Evolutionary conservation across 2,797 vertebrate genomes (phyloP).

Genomic region (Serranus cabrilla): DNA sequence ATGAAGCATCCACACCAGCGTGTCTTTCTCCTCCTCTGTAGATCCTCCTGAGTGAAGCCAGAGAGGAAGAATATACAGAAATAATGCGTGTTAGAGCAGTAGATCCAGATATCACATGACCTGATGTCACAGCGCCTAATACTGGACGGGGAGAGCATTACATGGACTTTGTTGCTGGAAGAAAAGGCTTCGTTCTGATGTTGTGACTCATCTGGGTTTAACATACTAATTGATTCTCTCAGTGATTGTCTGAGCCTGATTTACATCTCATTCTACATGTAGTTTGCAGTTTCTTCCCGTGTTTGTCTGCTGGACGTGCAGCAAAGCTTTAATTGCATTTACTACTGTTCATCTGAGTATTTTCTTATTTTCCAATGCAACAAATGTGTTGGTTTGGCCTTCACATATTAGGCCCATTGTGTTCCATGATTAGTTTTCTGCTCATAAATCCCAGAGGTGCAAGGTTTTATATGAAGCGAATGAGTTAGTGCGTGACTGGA

Average conservation of each 20-base stretch:
- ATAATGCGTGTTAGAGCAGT: not conserved
- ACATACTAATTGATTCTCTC: not conserved
- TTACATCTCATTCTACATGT: not conserved
- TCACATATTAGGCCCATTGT: conserved; percentile 20
- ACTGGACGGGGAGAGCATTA: not conserved
- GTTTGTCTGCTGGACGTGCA: not conserved
- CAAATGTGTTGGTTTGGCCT: not conserved
- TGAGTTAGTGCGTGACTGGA: not conserved
- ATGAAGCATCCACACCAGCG: not conserved
- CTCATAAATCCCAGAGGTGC: not conserved
- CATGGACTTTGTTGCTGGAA: not conserved
- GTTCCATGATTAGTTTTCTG: conserved; percentile 18
- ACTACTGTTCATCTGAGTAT: not conserved
- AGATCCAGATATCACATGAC: not conserved
- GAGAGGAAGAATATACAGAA: not conserved
- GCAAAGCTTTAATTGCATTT: conserved; percentile 9
- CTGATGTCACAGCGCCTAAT: not conserved
- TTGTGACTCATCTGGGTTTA: not conserved
- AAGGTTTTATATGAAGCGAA: not conserved
- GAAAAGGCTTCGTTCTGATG: not conserved
- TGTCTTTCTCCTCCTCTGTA: too few species aligned
- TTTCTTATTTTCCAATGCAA: not conserved
- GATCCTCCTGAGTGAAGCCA: not conserved
- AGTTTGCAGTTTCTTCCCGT: not conserved
- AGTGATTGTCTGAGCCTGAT: not conserved